Evolutionary conservation across 2,113 vertebrate species (phyloP).

Genomic region (Capra hircus): DNA sequence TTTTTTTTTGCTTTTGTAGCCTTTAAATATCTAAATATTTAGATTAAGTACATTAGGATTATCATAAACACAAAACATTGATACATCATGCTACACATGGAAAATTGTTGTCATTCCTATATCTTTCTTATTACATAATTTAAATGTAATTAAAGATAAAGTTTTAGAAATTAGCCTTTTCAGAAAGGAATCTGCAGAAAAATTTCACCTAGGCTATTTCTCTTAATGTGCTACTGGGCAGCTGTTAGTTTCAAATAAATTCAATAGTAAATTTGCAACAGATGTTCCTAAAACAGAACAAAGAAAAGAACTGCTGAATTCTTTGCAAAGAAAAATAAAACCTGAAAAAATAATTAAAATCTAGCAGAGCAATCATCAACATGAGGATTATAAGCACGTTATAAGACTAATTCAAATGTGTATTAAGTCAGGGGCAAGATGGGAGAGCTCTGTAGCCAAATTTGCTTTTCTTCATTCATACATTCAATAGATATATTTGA

Average conservation of each 20-base stretch:
- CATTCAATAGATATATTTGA: not conserved
- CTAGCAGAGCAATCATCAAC: conserved; percentile 41
- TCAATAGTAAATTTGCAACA: conserved; percentile 62
- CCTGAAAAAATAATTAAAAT: conserved; percentile 47
- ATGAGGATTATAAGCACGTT: not conserved
- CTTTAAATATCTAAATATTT: conserved; percentile 53
- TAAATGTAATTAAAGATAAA: conserved; percentile 26
- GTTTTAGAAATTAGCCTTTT: conserved; percentile 29
- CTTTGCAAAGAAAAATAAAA: conserved; percentile 27
- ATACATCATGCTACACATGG: not conserved
- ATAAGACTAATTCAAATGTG: conserved; percentile 26
- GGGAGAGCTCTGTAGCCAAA: conserved; percentile 10
- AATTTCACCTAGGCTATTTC: conserved; percentile 52
- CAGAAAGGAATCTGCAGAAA: conserved; percentile 54
- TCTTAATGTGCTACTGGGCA: conserved; percentile 45
- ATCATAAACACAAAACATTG: conserved; percentile 41
- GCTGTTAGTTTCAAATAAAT: conserved; percentile 63
- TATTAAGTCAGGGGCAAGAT: conserved; percentile 17
- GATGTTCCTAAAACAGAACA: conserved; percentile 55
- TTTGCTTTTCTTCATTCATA: conserved; percentile 31
- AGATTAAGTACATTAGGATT: not conserved
- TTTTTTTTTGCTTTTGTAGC: not conserved
- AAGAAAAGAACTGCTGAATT: conserved; percentile 29
- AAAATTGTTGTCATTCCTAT: not conserved
- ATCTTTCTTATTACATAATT: not conserved